Conservation (phyloP, 2,888 invertebrate species). For the Nowickia ferox region DNA sequence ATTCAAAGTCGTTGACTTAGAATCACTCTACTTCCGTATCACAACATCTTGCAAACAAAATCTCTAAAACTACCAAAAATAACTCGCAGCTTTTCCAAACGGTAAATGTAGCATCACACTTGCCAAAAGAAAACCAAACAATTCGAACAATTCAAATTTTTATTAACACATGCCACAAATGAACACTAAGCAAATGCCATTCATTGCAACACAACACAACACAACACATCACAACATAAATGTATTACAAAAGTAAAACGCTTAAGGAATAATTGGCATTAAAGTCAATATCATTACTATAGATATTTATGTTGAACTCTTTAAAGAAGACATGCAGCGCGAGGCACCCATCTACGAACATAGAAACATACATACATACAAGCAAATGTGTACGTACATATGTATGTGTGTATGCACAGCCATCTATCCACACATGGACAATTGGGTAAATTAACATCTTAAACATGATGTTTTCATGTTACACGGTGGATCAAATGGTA, state of each 20-base stretch:
- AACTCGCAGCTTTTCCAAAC: neutral
- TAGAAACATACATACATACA: neutral
- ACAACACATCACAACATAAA: conserved; percentile 27
- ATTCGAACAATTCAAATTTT: conserved; percentile 48
- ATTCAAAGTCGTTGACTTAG: too few species aligned
- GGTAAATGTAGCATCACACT: neutral
- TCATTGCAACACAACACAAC: conserved; percentile 24
- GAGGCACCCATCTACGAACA: conserved; percentile 43
- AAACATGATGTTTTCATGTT: conserved; percentile 69
- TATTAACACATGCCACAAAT: conserved; percentile 36
- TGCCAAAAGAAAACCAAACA: neutral
- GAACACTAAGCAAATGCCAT: conserved; percentile 30
- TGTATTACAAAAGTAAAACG: conserved; percentile 37
- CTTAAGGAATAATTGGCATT: conserved; percentile 56
- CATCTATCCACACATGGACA: conserved; percentile 48
- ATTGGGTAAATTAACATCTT: conserved; percentile 70
- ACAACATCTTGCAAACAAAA: neutral
- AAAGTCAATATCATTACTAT: conserved; percentile 53
- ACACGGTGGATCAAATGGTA: conserved; percentile 68
- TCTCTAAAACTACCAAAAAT: neutral
- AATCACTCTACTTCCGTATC: too few species aligned
- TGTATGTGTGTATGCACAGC: neutral
- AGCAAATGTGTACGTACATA: neutral
- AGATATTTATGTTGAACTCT: conserved; percentile 55
- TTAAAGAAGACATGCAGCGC: conserved; percentile 61